phyloP scores from a whole-genome alignment of 2,888 invertebrate species.

The Noctua fimbriata region DNA sequence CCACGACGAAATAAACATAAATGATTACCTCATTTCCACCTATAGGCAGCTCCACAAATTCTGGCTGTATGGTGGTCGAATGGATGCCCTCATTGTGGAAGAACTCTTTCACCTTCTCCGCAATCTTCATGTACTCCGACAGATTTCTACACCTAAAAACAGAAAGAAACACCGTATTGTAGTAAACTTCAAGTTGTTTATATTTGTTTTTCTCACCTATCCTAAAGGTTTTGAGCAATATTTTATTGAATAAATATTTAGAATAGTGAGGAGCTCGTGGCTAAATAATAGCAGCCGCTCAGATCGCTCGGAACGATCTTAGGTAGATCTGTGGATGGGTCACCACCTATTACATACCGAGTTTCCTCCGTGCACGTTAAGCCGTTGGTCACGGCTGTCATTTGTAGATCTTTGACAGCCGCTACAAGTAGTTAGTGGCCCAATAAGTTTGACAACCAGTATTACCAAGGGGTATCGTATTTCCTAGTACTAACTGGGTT shows the following conservation, averaged over 20 bases:
- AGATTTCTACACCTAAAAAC: conserved; percentile 95
- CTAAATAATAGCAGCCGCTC: too few species aligned
- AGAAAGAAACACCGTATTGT: neutral
- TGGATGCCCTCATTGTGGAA: conserved; percentile 99
- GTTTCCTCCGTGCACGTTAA: too few species aligned
- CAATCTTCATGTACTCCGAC: conserved; percentile 99
- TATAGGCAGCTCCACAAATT: conserved; percentile 96
- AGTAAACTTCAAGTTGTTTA: neutral
- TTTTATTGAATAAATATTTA: neutral
- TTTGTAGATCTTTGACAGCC: too few species aligned
- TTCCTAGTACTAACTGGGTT: too few species aligned
- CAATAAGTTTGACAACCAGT: too few species aligned
- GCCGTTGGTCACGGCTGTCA: too few species aligned
- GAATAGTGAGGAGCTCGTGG: too few species aligned
- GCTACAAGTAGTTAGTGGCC: too few species aligned
- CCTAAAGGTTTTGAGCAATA: neutral
- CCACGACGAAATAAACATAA: neutral
- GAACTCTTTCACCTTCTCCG: conserved; percentile 98
- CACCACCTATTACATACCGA: too few species aligned
- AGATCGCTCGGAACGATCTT: too few species aligned
- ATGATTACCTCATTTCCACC: conserved; percentile 84
- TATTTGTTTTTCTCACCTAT: neutral
- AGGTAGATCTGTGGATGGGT: too few species aligned
- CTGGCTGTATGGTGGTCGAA: conserved; percentile 99
- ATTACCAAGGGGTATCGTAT: too few species aligned